Evolutionary conservation across 1,140 invertebrate species (phyloP), one percentile per base, ranked within the genome.

Genomic region (Holcopasites calliopsidis): DNA sequence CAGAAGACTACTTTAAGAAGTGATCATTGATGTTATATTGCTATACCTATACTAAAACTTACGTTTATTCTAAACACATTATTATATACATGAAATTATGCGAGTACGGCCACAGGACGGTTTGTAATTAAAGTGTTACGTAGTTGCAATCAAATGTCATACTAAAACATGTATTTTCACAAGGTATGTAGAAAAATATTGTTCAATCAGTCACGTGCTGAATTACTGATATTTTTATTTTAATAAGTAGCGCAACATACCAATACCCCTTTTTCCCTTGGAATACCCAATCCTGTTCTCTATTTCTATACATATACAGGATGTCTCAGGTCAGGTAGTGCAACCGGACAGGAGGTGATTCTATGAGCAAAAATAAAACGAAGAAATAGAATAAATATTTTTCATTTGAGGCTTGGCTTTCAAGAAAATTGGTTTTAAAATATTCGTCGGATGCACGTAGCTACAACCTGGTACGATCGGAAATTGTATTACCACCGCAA

Each of bases 1-100:
- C 47, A 75, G 73, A 75, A 75, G 73, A 75, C 73, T 69, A 75
- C 18, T 35, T 75, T 75, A 75, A 75, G 73, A 75, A 75, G 73
- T 69, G 23, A 54, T 68, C 8, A 33, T 42, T 66, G 31, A 35
- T 13, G 35, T 31, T 62, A 28, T 21, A 31, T 40, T 62, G 31
- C 13, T 28, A 38, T 55, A 55, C 3, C n/a, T n/a, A n/a, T n/a
- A n/a, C n/a, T 0, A 31, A 2, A 61, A 49, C 28, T 35, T 31
- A 33, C 6, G 3, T 49, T 47, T 35, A 49, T 49, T 71, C 8
- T 50, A 38, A 61, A 61, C 57, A 71, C 18, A 40, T 61, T 71
- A 38, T 7, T 33, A 61, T 71, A 71, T 58, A 40, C 58, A 72
- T 52, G 58, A 72, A 64, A 72, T 64, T 50, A 50, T 50, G 62